Evolutionary conservation across 2,113 vertebrate species (phyloP).

Genomic region (Litocranius walleri): DNA sequence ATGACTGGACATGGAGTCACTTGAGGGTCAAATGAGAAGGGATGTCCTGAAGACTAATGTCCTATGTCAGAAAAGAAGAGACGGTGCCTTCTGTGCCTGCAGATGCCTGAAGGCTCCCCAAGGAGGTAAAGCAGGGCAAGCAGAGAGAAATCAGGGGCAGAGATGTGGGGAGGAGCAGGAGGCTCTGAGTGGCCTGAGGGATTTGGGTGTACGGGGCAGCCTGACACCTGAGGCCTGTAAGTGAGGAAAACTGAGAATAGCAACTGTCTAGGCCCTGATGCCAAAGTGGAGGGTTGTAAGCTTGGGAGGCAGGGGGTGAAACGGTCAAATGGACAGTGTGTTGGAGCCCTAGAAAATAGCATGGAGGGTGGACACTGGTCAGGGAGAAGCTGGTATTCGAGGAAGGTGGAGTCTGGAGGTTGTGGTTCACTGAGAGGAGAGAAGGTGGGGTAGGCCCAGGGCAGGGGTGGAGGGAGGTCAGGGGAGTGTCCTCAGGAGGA

Average conservation of each 20-base stretch:
- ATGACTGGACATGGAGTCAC: background rate
- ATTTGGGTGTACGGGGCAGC: accelerated
- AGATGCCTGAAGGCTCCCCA: background rate
- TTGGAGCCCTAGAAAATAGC: background rate
- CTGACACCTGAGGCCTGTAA: background rate
- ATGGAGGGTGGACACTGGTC: background rate
- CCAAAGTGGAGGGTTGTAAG: background rate
- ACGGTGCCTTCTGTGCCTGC: background rate
- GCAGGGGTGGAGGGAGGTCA: background rate
- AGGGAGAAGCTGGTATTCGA: accelerated
- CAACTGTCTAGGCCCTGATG: background rate
- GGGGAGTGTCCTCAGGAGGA: background rate
- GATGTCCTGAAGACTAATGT: background rate
- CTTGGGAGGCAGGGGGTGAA: background rate
- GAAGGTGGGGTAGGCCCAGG: background rate
- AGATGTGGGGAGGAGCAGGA: background rate
- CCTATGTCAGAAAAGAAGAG: background rate
- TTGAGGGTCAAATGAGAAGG: background rate
- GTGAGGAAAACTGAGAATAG: background rate
- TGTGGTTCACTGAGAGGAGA: background rate
- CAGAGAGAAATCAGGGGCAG: background rate
- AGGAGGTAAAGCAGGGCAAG: background rate
- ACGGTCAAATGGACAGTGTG: background rate
- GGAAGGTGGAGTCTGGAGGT: background rate
- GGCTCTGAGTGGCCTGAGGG: too few relatives aligned